A percentile compares a stretch with the other conserved stretches of the same genome.
These are phyloP conservation scores for Drosophila rhopaloa DNA, from an alignment of 1,140 invertebrate genomes.

Conservation along the genomic window DNA sequence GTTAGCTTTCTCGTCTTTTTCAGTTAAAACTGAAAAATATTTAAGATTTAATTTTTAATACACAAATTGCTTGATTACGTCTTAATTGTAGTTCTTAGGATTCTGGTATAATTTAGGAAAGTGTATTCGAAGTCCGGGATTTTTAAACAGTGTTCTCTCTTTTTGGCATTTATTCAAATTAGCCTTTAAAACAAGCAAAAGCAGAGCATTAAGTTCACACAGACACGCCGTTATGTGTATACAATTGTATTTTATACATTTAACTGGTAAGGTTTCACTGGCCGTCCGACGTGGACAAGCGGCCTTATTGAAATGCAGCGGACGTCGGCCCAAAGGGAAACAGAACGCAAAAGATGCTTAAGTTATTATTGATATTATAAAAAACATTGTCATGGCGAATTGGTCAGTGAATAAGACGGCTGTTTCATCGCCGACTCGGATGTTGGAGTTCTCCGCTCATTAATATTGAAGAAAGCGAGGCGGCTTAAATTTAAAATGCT, in stretches of 20 bases:
- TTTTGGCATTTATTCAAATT: constrained; percentile 65
- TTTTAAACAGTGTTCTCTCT: neutral
- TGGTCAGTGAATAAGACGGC: constrained; percentile 38
- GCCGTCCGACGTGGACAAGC: constrained; percentile 8
- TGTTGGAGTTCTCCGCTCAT: constrained; percentile 8
- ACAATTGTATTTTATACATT: constrained; percentile 53
- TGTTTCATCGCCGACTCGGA: constrained; percentile 13
- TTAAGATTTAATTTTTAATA: too few relatives aligned
- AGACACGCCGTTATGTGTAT: constrained; percentile 7
- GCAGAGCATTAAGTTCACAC: constrained; percentile 45
- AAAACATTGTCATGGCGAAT: constrained; percentile 36
- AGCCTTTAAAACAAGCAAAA: constrained; percentile 52
- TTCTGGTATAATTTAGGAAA: too few relatives aligned
- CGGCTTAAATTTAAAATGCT: constrained; percentile 45
- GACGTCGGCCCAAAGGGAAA: constrained; percentile 26
- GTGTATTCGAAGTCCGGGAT: constrained; percentile 1
- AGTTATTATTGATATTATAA: constrained; percentile 71
- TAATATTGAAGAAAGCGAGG: constrained; percentile 10
- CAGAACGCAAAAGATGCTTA: constrained; percentile 51
- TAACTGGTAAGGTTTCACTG: constrained; percentile 57
- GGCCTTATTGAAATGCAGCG: constrained; percentile 63
- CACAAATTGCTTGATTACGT: neutral
- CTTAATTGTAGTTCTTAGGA: too few relatives aligned
- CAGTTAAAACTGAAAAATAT: too few relatives aligned
- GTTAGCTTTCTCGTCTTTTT: too few relatives aligned